Conservation (phyloP, 2,888 invertebrate species). For the Sphinx pinastri region DNA sequence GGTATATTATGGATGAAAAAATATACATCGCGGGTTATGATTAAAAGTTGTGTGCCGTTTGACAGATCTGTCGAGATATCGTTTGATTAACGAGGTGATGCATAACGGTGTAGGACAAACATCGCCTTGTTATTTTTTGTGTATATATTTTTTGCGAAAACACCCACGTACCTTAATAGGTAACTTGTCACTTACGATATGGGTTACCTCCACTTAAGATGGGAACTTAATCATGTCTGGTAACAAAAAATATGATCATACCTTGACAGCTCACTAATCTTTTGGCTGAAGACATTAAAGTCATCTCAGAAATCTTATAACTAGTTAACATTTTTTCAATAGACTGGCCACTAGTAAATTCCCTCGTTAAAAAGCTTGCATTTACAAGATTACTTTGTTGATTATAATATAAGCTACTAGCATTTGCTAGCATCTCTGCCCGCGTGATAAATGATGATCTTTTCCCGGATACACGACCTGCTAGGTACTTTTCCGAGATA, state of each 20-base stretch:
- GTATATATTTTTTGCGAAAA: background rate
- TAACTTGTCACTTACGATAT: background rate
- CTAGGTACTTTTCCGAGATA: too few species aligned
- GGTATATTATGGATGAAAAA: slow-evolving; percentile 6
- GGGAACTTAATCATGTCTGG: background rate
- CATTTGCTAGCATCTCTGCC: too few species aligned
- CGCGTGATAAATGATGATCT: too few species aligned
- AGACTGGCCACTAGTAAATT: background rate
- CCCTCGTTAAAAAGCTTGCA: too few species aligned
- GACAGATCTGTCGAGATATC: slow-evolving; percentile 22
- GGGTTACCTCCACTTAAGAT: too few species aligned
- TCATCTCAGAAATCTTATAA: background rate
- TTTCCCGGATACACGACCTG: too few species aligned
- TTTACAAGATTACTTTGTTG: too few species aligned
- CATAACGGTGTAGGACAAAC: slow-evolving; percentile 4
- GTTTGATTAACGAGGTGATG: slow-evolving; percentile 22
- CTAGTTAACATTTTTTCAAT: background rate
- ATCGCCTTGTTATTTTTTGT: background rate
- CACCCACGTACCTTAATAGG: background rate
- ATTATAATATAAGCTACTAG: too few species aligned
- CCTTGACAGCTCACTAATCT: background rate
- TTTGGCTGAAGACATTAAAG: background rate
- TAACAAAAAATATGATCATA: background rate
- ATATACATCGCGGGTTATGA: background rate
- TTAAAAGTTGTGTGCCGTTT: slow-evolving; percentile 26